phyloP scores from a whole-genome alignment of 53 echinoderm and acorn worm species.

The Glandiceps talaboti region DNA sequence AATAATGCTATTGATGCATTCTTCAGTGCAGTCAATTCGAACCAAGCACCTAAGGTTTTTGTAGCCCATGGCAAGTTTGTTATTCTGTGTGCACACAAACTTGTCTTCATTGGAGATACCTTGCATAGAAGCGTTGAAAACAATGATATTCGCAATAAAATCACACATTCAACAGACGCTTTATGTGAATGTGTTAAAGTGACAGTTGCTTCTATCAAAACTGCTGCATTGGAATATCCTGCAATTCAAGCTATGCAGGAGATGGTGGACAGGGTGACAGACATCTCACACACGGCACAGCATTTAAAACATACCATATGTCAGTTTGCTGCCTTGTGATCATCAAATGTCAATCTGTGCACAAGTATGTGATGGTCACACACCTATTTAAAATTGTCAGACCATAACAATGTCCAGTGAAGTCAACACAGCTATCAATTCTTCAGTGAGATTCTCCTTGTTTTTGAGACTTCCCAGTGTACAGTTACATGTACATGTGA shows the following conservation, averaged over 20 bases:
- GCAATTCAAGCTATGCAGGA: slow-evolving; percentile 75
- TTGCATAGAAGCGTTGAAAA: slow-evolving; percentile 74
- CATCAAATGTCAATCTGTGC: background rate
- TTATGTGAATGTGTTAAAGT: slow-evolving; percentile 79
- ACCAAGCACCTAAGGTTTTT: slow-evolving; percentile 91
- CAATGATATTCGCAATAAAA: slow-evolving; percentile 37
- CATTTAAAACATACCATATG: slow-evolving; percentile 52
- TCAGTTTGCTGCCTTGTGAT: slow-evolving; percentile 10
- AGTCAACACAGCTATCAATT: too few relatives aligned
- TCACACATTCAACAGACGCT: slow-evolving; percentile 66
- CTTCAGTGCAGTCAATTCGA: slow-evolving; percentile 89
- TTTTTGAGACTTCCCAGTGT: too few relatives aligned
- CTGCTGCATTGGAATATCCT: slow-evolving; percentile 86
- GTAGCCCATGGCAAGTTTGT: slow-evolving; percentile 94
- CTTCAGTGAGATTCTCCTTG: too few relatives aligned
- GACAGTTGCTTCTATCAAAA: slow-evolving; percentile 78
- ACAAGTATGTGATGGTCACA: background rate
- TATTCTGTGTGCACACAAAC: slow-evolving; percentile 83
- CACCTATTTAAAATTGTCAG: too few relatives aligned
- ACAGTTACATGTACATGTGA: too few relatives aligned
- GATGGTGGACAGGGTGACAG: slow-evolving; percentile 93
- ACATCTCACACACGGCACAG: slow-evolving; percentile 70
- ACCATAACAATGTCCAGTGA: too few relatives aligned
- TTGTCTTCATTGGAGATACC: slow-evolving; percentile 96
- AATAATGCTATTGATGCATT: slow-evolving; percentile 72